Base-by-base conservation (phyloP, 1,140 invertebrate species). In the fruit fly (Drosophila melanogaster) region DNA sequence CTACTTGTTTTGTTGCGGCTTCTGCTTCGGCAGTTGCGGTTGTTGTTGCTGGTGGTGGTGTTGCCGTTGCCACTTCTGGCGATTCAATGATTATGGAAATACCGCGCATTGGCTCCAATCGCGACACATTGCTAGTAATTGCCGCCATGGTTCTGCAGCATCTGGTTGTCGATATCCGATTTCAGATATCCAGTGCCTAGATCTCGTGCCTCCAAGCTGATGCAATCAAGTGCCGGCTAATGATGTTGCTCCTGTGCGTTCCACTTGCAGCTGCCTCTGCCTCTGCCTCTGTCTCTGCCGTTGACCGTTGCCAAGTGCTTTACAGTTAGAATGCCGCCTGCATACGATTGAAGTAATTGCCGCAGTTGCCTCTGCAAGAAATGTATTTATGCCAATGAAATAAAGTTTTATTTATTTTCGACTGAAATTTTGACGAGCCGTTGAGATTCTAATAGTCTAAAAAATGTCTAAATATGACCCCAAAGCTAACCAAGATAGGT, bases 21-120 rank as follows among this genome's bases (percentile, higher is more conserved):
- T 38, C 11, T 11, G 66, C 3, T 64, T 38, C 43, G 55, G 66
- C 40, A 43, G 71, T 38, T 37, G 55, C 35, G 38, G 54, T 44
- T 56, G 58, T 33, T 14, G 35, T 3, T 14, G 37, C 26, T 44
- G 66, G 2, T 58, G 47, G 43, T 59, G 66, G 30, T 50, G 76
- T 43, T 37, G 62, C 38, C 37, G 58, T 35, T 47, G 58, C 33
- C 55, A 53, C 41, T 72, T 62, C 51, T 70, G 72, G 70, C 49
- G 81, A 65, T 81, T 81, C 81, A 71, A 85, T 85, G 76, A 85
- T 81, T 87, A 85, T 85, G 53, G 81, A 87, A 81, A 85, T 85
- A 71, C 81, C 81, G 81, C 81, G 83, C 78, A 85, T 61, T 58
- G 81, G 83, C 77, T 77, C 73, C 44, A 64, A 62, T 65, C 41